Percentiles rank a stretch among this genome's conserved stretches.
Conservation (phyloP, 2,113 vertebrate species). For the Oceanodroma tethys region DNA sequence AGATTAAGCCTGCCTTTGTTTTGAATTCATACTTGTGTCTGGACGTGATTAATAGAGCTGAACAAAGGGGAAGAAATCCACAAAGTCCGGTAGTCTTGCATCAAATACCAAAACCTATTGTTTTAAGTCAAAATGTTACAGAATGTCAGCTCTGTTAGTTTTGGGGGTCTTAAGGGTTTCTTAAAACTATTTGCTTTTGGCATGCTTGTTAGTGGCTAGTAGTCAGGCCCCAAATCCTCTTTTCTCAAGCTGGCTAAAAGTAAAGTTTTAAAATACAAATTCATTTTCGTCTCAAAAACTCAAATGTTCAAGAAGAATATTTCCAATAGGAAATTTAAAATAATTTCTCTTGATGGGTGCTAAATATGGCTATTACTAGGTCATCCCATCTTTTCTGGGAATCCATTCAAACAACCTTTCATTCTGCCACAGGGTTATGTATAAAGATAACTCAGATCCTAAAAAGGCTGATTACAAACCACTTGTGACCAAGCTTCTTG, state of each 20-base stretch:
- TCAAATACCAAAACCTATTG: not conserved
- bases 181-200: not conserved
- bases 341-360: not conserved
- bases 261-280: not conserved
- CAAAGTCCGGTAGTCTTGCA: not conserved
- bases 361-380: not conserved
- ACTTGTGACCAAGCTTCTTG: not conserved
- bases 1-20: not conserved
- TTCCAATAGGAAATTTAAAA: not conserved
- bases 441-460: not conserved
- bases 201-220: not conserved
- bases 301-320: not conserved
- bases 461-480: not conserved
- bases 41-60: not conserved
- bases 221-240: not conserved
- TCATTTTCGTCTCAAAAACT: not conserved
- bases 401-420: not conserved
- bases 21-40: not conserved
- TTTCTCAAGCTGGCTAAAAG: not conserved
- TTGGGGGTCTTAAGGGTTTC: not conserved
- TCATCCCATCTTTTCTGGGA: not conserved
- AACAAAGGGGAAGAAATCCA: not conserved
- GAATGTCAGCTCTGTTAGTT: not conserved
- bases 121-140: not conserved
- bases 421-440: not conserved